Evolutionary conservation across 2,797 vertebrate genomes (phyloP), one percentile per base, ranked within the genome.

Genomic region (Hirundo rustica): DNA sequence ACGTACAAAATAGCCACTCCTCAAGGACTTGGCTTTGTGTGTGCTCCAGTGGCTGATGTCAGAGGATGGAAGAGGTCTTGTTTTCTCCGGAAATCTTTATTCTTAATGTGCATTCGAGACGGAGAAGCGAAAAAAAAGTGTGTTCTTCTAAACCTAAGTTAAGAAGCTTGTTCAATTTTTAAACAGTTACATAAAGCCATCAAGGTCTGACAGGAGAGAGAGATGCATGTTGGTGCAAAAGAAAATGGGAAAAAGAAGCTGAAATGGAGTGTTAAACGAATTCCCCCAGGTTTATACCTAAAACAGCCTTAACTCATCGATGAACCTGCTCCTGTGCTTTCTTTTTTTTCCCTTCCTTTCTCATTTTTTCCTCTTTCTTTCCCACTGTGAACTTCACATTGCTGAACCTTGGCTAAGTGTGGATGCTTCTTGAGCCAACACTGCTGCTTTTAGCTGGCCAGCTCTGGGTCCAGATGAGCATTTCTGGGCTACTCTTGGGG

Each of bases 131-230:
- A 83, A 95, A 83, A 95, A 88, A 89, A 86, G 79, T 94, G 79
- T 89, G 78, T 91, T 85, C 94, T 87, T 70, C 68, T 95, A 95
- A 96, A 94, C 92, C 92, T 89, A 95, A 95, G 96, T 97, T 97
- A 96, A 97, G 96, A 94, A 96, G 95, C 91, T 60, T 95, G 88
- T 96, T 97, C 96, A 97, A 97, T 97, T 97, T 97, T 97, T 97
- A 97, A 97, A 96, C 90, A 95, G 95, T 97, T 97, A 97, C 96
- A 96, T 97, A 97, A 97, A 97, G 91, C 96, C 96, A 97, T 97
- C 95, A 96, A 94, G 96, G 93, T 77, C 93, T 96, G 96, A 93
- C 95, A 94, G 93, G 91, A 89, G 73, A 75, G 73, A 75, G 73
- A 96, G 90, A 96, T 85, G 79, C 77, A 61, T 87, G 88, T 85